Conservation (phyloP, 2,113 vertebrate species). For the Morphnarchus princeps region DNA sequence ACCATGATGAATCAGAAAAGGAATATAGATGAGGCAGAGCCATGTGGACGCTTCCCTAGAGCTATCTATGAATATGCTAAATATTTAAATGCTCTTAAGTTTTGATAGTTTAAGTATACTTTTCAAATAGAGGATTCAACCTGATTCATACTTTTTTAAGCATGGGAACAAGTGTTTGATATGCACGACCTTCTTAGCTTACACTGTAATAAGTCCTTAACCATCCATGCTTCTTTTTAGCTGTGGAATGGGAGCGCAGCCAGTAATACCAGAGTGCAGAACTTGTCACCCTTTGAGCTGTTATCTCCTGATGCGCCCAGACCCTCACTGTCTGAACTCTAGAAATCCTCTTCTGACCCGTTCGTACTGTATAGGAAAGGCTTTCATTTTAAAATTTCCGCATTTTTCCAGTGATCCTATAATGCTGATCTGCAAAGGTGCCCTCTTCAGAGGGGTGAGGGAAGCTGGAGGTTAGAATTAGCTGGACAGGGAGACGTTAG, state of each 20-base stretch:
- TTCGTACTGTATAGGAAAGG: neutral
- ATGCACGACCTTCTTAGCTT: neutral
- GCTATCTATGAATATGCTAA: neutral
- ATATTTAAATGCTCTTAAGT: neutral
- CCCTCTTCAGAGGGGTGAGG: neutral
- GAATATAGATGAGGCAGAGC: neutral
- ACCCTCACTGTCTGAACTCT: neutral
- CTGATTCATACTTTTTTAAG: neutral
- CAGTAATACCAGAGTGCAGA: neutral
- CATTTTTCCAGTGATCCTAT: neutral
- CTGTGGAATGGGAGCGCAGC: neutral
- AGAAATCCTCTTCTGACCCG: neutral
- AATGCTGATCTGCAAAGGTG: neutral
- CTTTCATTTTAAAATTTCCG: neutral
- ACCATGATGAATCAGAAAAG: neutral
- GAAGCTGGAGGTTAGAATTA: neutral
- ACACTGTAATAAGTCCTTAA: accelerated
- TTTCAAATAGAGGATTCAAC: neutral
- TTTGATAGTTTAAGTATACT: neutral
- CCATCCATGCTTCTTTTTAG: neutral
- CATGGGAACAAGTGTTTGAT: neutral
- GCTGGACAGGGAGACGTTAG: neutral
- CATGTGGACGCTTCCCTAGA: neutral
- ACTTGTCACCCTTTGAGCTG: neutral
- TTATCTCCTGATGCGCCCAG: neutral